Percentiles rank a stretch among this genome's conserved stretches.
Evolutionary conservation across 2,888 invertebrate genomes (phyloP).

Genomic region (Eupithecia tripunctaria): DNA sequence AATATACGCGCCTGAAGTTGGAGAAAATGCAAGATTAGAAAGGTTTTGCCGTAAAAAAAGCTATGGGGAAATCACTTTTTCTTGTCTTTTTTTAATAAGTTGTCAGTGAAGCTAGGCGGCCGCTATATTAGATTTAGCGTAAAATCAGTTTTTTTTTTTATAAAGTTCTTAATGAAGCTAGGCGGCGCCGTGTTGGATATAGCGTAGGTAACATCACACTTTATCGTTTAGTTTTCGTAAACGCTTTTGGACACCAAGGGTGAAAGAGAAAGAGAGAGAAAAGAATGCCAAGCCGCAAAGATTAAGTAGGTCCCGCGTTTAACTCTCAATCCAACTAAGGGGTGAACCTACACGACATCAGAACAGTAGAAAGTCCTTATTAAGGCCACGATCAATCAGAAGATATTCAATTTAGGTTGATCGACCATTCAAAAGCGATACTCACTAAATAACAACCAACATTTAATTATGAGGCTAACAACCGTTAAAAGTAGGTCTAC

Average conservation of each 20-base stretch:
- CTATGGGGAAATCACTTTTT: neutral
- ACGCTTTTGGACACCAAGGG: neutral
- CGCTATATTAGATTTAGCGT: no score
- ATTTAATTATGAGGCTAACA: conserved; percentile 43
- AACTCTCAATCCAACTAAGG: neutral
- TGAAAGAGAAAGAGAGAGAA: neutral
- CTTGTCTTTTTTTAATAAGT: neutral
- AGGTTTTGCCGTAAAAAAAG: neutral
- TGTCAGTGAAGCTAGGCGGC: no score
- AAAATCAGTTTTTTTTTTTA: no score
- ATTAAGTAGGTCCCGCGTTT: neutral
- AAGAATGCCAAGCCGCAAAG: neutral
- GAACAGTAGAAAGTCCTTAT: neutral
- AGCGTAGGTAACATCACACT: no score
- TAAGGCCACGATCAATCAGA: conserved; percentile 5
- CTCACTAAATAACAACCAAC: conserved; percentile 41
- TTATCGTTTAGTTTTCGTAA: neutral
- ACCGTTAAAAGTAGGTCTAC: conserved; percentile 40
- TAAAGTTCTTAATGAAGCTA: no score
- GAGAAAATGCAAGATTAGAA: neutral
- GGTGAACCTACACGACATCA: neutral
- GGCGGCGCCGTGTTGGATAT: neutral
- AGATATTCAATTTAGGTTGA: conserved; percentile 7
- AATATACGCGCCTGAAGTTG: neutral
- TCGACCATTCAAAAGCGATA: conserved; percentile 29